Conservation (phyloP, 92 coral and sea anemone species). For the Siderastrea radians region DNA sequence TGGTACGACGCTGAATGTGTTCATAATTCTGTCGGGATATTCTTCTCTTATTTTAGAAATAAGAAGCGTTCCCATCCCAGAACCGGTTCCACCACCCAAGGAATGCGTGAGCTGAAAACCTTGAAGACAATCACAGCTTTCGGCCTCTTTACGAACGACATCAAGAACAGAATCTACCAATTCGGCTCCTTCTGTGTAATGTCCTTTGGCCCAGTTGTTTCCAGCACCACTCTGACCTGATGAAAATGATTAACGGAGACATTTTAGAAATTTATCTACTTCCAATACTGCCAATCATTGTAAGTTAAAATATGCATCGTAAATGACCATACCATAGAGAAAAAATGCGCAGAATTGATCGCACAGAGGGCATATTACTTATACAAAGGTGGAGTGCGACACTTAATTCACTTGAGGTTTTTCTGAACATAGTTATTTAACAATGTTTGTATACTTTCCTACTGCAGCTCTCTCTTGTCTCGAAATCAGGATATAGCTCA, state of each 20-base stretch:
- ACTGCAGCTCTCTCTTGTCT: no score
- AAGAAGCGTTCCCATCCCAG: constrained; percentile 94
- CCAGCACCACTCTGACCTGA: constrained; percentile 96
- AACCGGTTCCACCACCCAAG: constrained; percentile 95
- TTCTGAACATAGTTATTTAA: no score
- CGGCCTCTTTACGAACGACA: constrained; percentile 92
- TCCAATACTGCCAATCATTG: neutral
- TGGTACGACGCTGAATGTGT: constrained; percentile 96
- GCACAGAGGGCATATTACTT: no score
- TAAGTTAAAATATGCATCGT: no score
- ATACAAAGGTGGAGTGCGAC: no score
- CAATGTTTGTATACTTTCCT: no score
- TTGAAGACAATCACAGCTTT: constrained; percentile 94
- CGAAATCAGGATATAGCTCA: no score
- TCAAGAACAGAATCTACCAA: constrained; percentile 92
- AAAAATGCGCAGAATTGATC: no score
- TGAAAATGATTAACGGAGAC: neutral
- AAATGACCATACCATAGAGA: no score
- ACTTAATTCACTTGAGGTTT: no score
- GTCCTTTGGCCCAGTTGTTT: constrained; percentile 97
- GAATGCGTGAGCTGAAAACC: constrained; percentile 96
- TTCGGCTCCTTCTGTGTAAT: constrained; percentile 96
- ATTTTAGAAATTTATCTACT: neutral
- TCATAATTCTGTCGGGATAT: constrained; percentile 95
- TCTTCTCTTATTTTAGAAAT: constrained; percentile 96